These are phyloP conservation scores for Ormyrus pomaceus DNA, from an alignment of 2,888 invertebrate genomes.

Conservation along the genomic window DNA sequence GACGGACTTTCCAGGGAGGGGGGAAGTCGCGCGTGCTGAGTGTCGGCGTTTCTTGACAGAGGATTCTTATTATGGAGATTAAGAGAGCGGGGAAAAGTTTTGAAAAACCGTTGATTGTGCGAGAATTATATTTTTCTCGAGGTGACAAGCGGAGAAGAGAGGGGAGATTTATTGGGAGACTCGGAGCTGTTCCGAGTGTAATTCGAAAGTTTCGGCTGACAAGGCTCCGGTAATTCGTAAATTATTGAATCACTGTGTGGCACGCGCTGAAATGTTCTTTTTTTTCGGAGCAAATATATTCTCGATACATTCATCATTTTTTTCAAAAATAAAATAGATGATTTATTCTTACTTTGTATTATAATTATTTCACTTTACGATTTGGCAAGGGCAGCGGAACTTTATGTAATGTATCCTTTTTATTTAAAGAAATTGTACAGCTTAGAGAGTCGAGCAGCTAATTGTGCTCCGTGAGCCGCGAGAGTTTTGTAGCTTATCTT, in stretches of 20 bases:
- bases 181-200: conserved; percentile 26
- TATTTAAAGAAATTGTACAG: conserved; percentile 5
- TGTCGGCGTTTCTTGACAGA: background rate
- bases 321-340: background rate
- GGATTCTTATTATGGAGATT: conserved; percentile 51
- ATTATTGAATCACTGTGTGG: conserved; percentile 42
- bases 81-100: conserved; percentile 48
- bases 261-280: conserved; percentile 24
- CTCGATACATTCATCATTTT: background rate
- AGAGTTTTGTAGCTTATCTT: conserved; percentile 37
- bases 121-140: conserved; percentile 51
- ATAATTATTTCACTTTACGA: no score
- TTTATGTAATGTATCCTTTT: background rate
- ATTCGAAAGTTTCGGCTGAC: conserved; percentile 47
- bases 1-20: conserved; percentile 5
- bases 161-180: conserved; percentile 45
- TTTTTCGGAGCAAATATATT: background rate
- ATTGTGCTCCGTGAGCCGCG: conserved; percentile 43
- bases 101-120: conserved; percentile 52
- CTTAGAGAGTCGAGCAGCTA: conserved; percentile 26
- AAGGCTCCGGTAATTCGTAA: conserved; percentile 46
- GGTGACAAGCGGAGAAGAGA: conserved; percentile 37
- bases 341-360: no score
- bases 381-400: no score
- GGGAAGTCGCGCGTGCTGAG: conserved; percentile 10